Conservation (phyloP, 2,113 vertebrate genomes). For the Catharus minimus region DNA sequence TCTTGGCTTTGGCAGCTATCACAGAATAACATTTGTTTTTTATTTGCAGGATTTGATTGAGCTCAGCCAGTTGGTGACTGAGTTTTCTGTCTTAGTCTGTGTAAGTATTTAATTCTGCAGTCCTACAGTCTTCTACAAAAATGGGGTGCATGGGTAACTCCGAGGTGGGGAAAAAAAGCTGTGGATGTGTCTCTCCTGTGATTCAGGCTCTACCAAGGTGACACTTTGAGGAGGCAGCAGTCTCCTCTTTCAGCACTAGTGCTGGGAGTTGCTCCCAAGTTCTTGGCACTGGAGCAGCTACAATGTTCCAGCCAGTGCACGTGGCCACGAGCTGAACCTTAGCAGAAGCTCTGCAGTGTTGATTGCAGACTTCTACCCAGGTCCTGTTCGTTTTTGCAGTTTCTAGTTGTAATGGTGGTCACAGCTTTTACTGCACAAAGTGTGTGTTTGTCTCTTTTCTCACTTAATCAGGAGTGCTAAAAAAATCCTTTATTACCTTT, state of each 20-base stretch:
- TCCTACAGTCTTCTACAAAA: neutral
- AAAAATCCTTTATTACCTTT: neutral
- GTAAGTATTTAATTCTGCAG: slow-evolving; percentile 79
- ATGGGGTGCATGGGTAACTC: neutral
- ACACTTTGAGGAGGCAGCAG: neutral
- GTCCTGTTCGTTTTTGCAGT: neutral
- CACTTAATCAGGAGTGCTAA: neutral
- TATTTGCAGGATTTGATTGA: slow-evolving; percentile 87
- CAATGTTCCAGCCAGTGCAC: neutral
- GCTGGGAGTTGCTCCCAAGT: neutral
- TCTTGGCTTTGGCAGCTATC: neutral
- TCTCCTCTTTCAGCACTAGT: neutral
- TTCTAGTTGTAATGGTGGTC: neutral
- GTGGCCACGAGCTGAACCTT: neutral
- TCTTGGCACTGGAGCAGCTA: neutral
- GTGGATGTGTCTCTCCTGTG: neutral
- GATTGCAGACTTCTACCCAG: neutral
- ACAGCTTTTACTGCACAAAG: neutral
- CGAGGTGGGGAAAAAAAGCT: neutral
- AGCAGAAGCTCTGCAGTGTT: neutral
- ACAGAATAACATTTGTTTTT: neutral
- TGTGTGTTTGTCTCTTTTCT: neutral
- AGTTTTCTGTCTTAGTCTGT: slow-evolving; percentile 87
- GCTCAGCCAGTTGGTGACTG: slow-evolving; percentile 87
- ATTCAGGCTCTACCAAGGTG: neutral